Base-by-base conservation (phyloP, 30 jellyfish, hydroid and myxozoan genomes). In the Aurelia sp. region DNA sequence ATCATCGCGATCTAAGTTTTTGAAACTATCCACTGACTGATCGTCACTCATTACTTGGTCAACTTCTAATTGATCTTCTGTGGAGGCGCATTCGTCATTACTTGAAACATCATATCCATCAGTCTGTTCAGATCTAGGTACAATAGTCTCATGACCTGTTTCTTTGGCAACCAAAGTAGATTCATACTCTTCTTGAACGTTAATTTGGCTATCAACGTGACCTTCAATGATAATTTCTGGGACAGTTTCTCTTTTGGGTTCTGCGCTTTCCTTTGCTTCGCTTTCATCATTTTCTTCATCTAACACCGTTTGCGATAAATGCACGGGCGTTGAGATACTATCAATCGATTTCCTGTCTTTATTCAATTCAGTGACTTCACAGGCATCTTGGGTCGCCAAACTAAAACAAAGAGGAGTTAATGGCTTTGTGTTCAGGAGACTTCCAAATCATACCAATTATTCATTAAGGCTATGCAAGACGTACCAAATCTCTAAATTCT, bases 21-120 rank as follows among this genome's bases (percentile, higher is more conserved):
- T 31, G 17, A 64, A 22, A 59, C 88, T 78, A 35, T 78, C 91
- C 8, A 70, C 81, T 13, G 82, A 72, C 52, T 72, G 87, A 38
- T 24, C 70, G 53, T 68, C 84, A 22, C 80, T 44, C 19, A n/a
- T 69, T 17, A 13, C 65, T 19, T 57, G 62, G 27, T 55, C 31
- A 18, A 4, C 78, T 38, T 55, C 88, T 10, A 55, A 55, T 30
- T 60, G 84, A 58, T 27, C 86, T 9, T 88, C 92, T 21, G 53
- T 59, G 19, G 81, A 62, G 13, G 11, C 89, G 12, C 40, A 24
- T 30, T 68, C 85, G n/a, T 68, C 89, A n/a, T 35, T 50, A 41
- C 72, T 59, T 10, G 24, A 19, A 2, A 18, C 61, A 57, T 76
- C 90, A 3, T 53, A 72, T 41, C 60, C 17, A 24, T 76, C 84